Evolutionary conservation across 2,888 invertebrate genomes (phyloP).

Genomic region (Automeris io): DNA sequence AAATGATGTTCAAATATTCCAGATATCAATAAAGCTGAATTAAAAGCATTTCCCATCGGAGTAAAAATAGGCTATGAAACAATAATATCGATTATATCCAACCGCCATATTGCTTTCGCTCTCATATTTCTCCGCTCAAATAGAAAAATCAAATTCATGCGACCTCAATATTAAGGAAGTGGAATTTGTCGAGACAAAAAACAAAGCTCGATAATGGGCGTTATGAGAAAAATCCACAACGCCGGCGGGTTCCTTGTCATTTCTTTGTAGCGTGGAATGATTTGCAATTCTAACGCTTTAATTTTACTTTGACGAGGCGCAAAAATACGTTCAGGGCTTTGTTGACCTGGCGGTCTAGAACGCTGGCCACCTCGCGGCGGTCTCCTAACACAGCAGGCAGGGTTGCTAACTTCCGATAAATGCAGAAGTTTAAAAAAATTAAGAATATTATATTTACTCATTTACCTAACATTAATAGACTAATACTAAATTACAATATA

Average conservation of each 20-base stretch:
- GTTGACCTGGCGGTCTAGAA: slow-evolving; percentile 39
- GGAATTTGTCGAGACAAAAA: slow-evolving; percentile 27
- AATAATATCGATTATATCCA: slow-evolving; percentile 34
- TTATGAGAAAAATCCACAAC: slow-evolving; percentile 67
- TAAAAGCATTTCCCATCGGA: no score
- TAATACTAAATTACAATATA: no score
- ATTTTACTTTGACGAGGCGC: slow-evolving; percentile 72
- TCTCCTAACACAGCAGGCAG: no score
- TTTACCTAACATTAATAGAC: no score
- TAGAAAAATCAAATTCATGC: slow-evolving; percentile 43
- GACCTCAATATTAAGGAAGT: slow-evolving; percentile 39
- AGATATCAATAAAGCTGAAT: no score
- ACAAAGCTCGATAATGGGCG: slow-evolving; percentile 51
- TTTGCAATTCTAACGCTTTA: slow-evolving; percentile 74
- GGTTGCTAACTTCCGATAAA: no score
- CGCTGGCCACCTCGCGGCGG: slow-evolving; percentile 14
- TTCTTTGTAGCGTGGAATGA: slow-evolving; percentile 66
- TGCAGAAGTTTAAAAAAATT: no score
- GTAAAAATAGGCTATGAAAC: no score
- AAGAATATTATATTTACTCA: no score
- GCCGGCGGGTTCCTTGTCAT: slow-evolving; percentile 56
- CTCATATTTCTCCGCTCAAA: slow-evolving; percentile 32
- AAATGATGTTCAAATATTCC: no score
- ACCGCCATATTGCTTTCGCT: slow-evolving; percentile 31
- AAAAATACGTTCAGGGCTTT: slow-evolving; percentile 58